phyloP scores from a whole-genome alignment of 2,797 vertebrate species.

The Remorina albescens region DNA sequence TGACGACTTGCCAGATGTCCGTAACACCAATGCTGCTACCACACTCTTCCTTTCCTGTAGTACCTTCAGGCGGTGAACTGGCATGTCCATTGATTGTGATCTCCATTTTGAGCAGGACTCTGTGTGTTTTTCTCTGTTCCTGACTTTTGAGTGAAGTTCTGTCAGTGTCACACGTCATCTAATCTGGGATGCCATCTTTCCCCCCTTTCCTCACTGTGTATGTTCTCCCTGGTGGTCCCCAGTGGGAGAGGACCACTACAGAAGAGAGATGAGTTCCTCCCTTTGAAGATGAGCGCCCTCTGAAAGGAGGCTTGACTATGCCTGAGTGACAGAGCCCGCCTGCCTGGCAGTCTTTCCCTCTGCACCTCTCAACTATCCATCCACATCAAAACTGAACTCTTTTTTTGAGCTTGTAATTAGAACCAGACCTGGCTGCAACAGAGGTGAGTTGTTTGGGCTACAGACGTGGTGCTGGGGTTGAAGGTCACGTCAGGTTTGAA shows the following conservation, averaged over 20 bases:
- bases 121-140: slow-evolving; percentile 27
- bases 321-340: slow-evolving; percentile 64
- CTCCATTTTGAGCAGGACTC: slow-evolving; percentile 5
- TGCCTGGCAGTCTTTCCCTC: slow-evolving; percentile 40
- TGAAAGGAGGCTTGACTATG: slow-evolving; percentile 55
- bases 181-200: slow-evolving; percentile 62
- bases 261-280: slow-evolving; percentile 66
- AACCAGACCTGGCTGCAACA: slow-evolving; percentile 71
- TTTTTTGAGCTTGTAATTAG: slow-evolving; percentile 71
- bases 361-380: slow-evolving; percentile 48
- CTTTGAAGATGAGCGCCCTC: slow-evolving; percentile 72
- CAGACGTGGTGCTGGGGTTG: slow-evolving; percentile 72
- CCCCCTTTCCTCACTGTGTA: slow-evolving; percentile 24
- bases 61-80: background rate
- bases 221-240: slow-evolving; percentile 72
- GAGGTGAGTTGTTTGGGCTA: slow-evolving; percentile 78
- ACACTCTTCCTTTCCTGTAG: background rate
- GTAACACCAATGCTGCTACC: background rate
- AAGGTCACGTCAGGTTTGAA: slow-evolving; percentile 66
- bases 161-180: slow-evolving; percentile 44
- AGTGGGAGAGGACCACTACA: slow-evolving; percentile 43
- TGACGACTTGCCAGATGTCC: slow-evolving; percentile 35
- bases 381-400: slow-evolving; percentile 62
- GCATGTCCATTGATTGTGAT: slow-evolving; percentile 17
- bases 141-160: slow-evolving; percentile 44